Evolutionary conservation across 2,888 invertebrate species (phyloP).

Genomic region (Pandemis cinnamomeana): DNA sequence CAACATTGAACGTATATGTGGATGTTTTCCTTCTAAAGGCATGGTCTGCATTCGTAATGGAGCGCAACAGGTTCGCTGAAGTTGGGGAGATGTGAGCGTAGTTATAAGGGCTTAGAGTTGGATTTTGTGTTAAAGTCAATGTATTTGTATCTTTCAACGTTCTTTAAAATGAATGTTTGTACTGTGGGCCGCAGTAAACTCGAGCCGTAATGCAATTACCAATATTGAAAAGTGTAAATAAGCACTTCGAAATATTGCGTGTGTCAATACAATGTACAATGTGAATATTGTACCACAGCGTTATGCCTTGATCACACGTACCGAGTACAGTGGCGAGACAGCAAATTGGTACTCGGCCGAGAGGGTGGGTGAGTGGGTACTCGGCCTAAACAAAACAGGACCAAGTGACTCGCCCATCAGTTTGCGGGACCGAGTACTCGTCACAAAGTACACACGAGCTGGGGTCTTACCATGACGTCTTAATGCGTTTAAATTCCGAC

Average conservation of each 20-base stretch:
- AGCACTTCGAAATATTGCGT: background rate
- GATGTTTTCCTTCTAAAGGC: background rate
- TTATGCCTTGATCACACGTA: no score
- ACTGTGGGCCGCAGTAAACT: background rate
- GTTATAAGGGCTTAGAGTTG: background rate
- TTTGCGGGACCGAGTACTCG: no score
- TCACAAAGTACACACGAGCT: no score
- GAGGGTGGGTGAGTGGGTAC: no score
- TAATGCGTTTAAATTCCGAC: no score
- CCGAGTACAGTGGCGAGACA: no score
- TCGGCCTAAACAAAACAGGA: no score
- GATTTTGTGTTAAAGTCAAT: background rate
- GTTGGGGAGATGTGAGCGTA: background rate
- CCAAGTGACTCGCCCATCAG: no score
- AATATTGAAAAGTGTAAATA: background rate
- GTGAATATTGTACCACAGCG: no score
- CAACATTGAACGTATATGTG: background rate
- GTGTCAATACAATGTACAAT: background rate
- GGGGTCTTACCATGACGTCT: no score
- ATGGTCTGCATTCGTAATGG: slow-evolving; percentile 16
- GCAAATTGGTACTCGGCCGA: no score
- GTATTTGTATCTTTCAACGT: background rate
- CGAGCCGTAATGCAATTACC: background rate
- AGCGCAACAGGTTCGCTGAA: slow-evolving; percentile 6
- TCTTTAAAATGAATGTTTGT: background rate